phyloP scores from a whole-genome alignment of 2,797 vertebrate genomes.

The Leptodactylus fallax region DNA sequence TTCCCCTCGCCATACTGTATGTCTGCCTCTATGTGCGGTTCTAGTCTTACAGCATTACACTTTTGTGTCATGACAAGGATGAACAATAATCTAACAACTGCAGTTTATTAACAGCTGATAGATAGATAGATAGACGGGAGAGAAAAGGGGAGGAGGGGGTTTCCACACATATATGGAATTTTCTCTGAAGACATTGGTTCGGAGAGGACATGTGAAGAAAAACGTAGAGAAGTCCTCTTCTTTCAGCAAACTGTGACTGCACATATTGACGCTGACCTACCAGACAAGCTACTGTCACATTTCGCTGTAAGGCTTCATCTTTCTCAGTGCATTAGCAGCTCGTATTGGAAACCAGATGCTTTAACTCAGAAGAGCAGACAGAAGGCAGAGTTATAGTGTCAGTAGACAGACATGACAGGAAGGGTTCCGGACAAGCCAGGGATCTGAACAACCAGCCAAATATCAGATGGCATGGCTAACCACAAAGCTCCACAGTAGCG shows the following conservation, averaged over 20 bases:
- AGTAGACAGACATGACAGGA: conserved; percentile 59
- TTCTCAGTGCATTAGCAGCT: conserved; percentile 58
- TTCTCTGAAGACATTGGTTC: conserved; percentile 1
- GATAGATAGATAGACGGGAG: too few relatives aligned
- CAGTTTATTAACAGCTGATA: background rate
- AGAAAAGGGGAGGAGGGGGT: background rate
- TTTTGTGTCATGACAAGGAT: background rate
- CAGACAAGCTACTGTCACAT: conserved; percentile 56
- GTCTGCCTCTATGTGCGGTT: too few relatives aligned
- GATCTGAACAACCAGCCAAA: conserved; percentile 47
- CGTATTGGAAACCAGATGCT: conserved; percentile 56
- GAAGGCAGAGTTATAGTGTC: conserved; percentile 50
- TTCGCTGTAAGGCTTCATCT: conserved; percentile 55
- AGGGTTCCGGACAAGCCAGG: conserved; percentile 41
- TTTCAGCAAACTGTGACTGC: conserved; percentile 57
- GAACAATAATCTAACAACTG: background rate
- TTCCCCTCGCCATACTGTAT: too few relatives aligned
- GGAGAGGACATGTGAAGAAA: conserved; percentile 19
- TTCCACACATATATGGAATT: background rate
- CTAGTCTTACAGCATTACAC: background rate
- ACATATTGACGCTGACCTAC: conserved; percentile 29
- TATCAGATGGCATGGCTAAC: conserved; percentile 42
- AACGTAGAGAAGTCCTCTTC: conserved; percentile 25
- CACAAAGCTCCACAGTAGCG: conserved; percentile 25
- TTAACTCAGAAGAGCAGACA: conserved; percentile 44